These are phyloP conservation scores for Caenorhabditis afra DNA, from an alignment of 2,888 invertebrate species.

Conservation along the genomic window DNA sequence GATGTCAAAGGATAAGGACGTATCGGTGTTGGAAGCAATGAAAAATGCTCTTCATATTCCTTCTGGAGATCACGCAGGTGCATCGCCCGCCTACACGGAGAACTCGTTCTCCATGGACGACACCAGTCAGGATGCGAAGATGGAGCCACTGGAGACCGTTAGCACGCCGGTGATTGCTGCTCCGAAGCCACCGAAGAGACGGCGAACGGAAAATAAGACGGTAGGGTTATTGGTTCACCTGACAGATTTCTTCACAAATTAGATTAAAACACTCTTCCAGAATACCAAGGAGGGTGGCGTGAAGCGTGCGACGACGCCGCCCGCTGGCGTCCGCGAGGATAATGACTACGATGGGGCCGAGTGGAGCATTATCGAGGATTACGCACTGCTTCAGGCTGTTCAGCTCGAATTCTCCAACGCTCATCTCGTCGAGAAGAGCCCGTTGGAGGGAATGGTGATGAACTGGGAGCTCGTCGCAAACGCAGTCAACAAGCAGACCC, in stretches of 20 bases:
- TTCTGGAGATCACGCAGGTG: constrained; percentile 63
- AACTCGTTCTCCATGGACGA: constrained; percentile 57
- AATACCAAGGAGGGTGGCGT: constrained; percentile 16
- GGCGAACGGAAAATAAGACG: constrained; percentile 8
- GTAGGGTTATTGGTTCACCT: neutral
- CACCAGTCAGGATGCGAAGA: constrained; percentile 46
- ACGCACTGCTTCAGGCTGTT: constrained; percentile 85
- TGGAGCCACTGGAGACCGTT: neutral
- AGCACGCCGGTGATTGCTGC: neutral
- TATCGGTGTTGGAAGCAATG: constrained; percentile 31
- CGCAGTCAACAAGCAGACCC: constrained; percentile 89
- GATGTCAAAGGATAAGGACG: constrained; percentile 22
- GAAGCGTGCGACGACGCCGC: constrained; percentile 56
- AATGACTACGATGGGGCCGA: constrained; percentile 85
- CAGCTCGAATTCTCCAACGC: constrained; percentile 27
- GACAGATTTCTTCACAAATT: neutral
- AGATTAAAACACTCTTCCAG: neutral
- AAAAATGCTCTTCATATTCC: constrained; percentile 42
- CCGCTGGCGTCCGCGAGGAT: constrained; percentile 56
- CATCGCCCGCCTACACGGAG: constrained; percentile 56
- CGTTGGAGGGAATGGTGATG: constrained; percentile 88
- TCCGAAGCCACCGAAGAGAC: constrained; percentile 11
- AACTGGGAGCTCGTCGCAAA: constrained; percentile 98
- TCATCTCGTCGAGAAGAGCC: constrained; percentile 21
- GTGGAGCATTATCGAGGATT: constrained; percentile 94